Evolutionary conservation across 2,113 vertebrate species (phyloP), one percentile per base, ranked within the genome.

Genomic region (Synodontis membranacea): DNA sequence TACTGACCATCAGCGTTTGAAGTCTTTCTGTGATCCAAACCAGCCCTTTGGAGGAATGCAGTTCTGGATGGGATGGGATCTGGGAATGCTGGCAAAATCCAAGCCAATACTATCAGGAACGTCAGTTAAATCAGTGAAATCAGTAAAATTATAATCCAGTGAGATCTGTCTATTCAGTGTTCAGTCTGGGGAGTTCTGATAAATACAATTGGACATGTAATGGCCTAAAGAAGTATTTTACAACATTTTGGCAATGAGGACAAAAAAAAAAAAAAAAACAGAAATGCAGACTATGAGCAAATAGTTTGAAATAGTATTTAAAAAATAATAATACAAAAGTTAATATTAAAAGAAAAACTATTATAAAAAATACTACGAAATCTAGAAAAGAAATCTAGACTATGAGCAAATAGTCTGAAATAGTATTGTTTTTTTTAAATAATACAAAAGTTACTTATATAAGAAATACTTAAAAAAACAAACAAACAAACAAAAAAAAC

Each of bases 1-100:
- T 86, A 88, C 88, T 84, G 75, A 85, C 70, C 11, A 11, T 4
- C 5, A n/a, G 66, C 75, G 89, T 92, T 92, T 93, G 90, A 91
- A 90, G 78, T 84, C 48, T 39, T 37, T 74, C 88, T 46, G 56
- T 72, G 28, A 31, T 87, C 84, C 72, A 66, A 83, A 86, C 19
- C 66, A 88, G 31, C n/a, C 83, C 34, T 42, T 42, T 17, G 64
- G 44, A 89, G 76, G 50, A 86, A 87, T 84, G 79, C 64, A 48
- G 15, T 4, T 75, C 15, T 25, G 52, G 81, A 87, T 3, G 3
- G 46, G 44, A 50, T 34, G 1, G 66, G 81, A 85, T 74, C 74
- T 34, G 19, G 34, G n/a, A 78, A 84, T 74, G 80, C 83, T 85
- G 75, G 58, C 66, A 39, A 85, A 88, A 82, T 72, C 48, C 62